These are phyloP conservation scores for Chydorus sphaericus DNA, from an alignment of 2,888 invertebrate genomes.

Conservation along the genomic window DNA sequence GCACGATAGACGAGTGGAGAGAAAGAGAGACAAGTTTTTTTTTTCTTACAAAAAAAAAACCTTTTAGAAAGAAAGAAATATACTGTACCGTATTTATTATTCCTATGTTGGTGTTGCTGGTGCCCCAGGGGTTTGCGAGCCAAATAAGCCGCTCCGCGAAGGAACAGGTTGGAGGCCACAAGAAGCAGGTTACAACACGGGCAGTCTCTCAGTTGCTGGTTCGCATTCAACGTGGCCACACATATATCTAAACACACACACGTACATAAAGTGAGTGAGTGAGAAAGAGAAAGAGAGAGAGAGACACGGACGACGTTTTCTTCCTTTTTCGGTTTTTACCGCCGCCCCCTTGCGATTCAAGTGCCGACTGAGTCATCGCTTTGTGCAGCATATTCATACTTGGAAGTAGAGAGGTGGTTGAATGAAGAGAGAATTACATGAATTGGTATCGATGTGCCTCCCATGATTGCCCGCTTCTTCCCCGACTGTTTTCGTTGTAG, in stretches of 20 bases:
- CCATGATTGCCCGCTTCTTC: neutral
- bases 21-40: too few species aligned
- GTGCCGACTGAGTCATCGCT: neutral
- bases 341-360: neutral
- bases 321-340: neutral
- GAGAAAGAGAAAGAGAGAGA: neutral
- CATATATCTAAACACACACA: neutral
- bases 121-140: too few species aligned
- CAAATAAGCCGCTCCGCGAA: too few species aligned
- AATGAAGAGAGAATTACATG: neutral
- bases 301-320: neutral
- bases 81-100: too few species aligned
- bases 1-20: too few species aligned
- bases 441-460: neutral
- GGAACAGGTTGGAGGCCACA: conserved; percentile 1
- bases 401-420: too few species aligned
- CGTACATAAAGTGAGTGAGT: neutral
- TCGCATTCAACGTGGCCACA: neutral
- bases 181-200: conserved; percentile 1
- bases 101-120: too few species aligned
- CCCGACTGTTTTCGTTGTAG: too few species aligned
- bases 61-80: too few species aligned
- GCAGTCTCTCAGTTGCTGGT: neutral
- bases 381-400: too few species aligned
- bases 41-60: too few species aligned